Base-by-base conservation (phyloP, 92 coral and sea anemone species). In the Siderastrea radians region DNA sequence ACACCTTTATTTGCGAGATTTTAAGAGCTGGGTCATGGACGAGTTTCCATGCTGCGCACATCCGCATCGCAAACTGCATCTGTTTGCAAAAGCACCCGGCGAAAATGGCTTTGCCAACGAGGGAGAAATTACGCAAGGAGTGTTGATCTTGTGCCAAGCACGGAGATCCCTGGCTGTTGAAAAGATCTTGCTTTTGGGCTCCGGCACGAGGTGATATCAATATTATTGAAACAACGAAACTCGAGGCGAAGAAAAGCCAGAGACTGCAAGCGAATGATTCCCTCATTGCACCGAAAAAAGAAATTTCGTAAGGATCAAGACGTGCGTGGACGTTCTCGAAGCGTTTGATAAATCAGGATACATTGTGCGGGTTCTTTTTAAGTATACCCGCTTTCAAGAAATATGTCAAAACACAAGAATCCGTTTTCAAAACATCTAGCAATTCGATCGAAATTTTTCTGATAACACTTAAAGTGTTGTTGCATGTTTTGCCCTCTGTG, bases 31-130 rank as follows among this genome's bases (percentile, higher is more conserved):
- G 7, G 11, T 72, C 10, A 59, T 19, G 16, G 5, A 3, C 49
- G 1, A 83, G 79, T 72, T 59, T 83, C 87, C 87, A 83, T 6
- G 17, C 55, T 17, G 87, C 19, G 19, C 87, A 83, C 68, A 83
- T 26, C 1, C n/a, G 46, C 45, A 53, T 17, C 2, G 58, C 57
- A 3, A 11, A 17, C 16, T 68, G 38, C 38, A 43, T 6, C 3
- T 83, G 45, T 43, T 68, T 49, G 72, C 87, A 83, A 43, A 50
- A 59, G 16, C 87, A 83, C 57, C 14, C 61, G 26, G 87, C 87
- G 10, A 14, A 83, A n/a, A 63, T 45, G 57, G 50, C 69, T 6
- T 47, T 83, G 11, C 72, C 79, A 49, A 83, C 53, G 71, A 47
- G 44, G 49, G 79, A 71, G 54, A 17, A 17, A 49, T 72, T 72